Percentiles rank a stretch among this genome's conserved stretches.
These are phyloP conservation scores for Sciurus carolinensis DNA, from an alignment of 2,797 vertebrate genomes.

Conservation along the genomic window DNA sequence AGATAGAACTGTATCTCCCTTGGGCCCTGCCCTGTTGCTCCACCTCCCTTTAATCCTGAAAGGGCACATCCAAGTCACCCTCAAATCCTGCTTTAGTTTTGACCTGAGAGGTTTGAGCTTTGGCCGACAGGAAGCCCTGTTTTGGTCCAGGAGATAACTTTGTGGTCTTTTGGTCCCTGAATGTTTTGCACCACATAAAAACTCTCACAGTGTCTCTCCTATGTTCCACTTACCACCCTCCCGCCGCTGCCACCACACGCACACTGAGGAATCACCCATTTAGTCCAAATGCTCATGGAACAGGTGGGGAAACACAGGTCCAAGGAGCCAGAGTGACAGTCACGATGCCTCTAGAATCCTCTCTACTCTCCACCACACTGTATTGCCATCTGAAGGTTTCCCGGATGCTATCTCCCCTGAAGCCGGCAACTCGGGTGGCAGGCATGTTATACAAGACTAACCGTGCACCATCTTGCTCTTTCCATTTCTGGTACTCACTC, in stretches of 20 bases:
- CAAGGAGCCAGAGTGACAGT: not conserved
- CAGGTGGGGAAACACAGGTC: not conserved
- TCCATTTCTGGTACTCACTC: not conserved
- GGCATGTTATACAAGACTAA: not conserved
- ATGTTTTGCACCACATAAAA: not conserved
- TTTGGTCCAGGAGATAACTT: not conserved
- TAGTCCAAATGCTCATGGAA: not conserved
- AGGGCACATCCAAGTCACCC: not conserved
- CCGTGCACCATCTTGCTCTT: not conserved
- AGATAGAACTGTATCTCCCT: not conserved
- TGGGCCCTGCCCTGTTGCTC: not conserved
- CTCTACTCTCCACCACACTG: not conserved
- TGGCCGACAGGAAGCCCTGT: not conserved
- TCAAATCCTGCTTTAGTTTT: not conserved
- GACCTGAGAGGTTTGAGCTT: not conserved
- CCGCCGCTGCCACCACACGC: fast-evolving
- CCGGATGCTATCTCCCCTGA: not conserved
- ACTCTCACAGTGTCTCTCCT: not conserved
- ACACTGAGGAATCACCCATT: fast-evolving
- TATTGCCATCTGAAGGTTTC: not conserved
- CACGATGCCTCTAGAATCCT: not conserved
- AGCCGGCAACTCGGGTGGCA: not conserved
- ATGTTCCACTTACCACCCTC: not conserved
- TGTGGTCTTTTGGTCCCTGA: not conserved
- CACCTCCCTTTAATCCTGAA: not conserved